Evolutionary conservation across 2,113 vertebrate genomes (phyloP).

Genomic region (Alethe diademata): DNA sequence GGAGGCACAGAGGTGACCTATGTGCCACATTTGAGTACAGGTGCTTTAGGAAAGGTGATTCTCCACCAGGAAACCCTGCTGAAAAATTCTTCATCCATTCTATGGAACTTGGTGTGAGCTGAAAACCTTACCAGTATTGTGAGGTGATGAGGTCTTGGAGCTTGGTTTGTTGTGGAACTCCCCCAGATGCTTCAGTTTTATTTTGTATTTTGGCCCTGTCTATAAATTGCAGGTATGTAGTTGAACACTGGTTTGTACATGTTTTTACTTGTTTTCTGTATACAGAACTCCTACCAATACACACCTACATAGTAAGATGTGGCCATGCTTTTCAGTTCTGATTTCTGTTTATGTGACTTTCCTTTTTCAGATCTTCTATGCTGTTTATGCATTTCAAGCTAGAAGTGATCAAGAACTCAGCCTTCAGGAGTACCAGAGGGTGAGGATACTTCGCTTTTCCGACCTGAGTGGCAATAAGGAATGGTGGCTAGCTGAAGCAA

Average conservation of each 20-base stretch:
- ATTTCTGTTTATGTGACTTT: background rate
- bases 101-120: background rate
- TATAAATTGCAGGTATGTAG: background rate
- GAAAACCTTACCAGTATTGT: background rate
- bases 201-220: background rate
- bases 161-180: background rate
- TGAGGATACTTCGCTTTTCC: conserved; percentile 87
- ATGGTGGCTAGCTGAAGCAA: conserved; percentile 94
- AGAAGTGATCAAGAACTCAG: conserved; percentile 92
- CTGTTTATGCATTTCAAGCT: conserved; percentile 92
- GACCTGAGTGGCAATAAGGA: conserved; percentile 94
- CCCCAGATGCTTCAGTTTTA: background rate
- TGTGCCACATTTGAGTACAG: background rate
- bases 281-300: background rate
- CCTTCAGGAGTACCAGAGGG: conserved; percentile 89
- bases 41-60: background rate
- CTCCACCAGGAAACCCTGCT: background rate
- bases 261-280: background rate
- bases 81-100: background rate
- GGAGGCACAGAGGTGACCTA: background rate
- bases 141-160: background rate
- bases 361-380: conserved; percentile 85
- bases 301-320: background rate
- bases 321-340: background rate
- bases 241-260: accelerated